These are phyloP conservation scores for Rhimphoctona megacephalus DNA, from an alignment of 2,888 invertebrate species.

Conservation along the genomic window DNA sequence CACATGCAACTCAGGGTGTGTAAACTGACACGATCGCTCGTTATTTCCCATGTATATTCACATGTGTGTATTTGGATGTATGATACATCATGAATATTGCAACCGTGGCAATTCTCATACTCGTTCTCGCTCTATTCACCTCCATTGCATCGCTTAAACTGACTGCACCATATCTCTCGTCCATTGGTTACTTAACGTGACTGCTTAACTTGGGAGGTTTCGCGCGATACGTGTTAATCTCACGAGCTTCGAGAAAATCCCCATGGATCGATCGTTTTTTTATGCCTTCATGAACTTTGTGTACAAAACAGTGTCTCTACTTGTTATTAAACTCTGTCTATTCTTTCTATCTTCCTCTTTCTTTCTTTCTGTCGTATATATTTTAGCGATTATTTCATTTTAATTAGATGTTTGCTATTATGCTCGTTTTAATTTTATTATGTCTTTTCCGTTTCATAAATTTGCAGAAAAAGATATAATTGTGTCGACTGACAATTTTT, in stretches of 20 bases:
- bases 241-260: constrained; percentile 41
- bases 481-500: too few species aligned
- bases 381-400: too few species aligned
- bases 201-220: constrained; percentile 71
- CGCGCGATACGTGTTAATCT: constrained; percentile 76
- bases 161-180: constrained; percentile 71
- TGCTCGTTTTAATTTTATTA: too few species aligned
- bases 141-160: constrained; percentile 49
- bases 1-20: constrained; percentile 59
- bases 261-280: constrained; percentile 34
- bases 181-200: constrained; percentile 75
- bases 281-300: background rate
- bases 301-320: background rate
- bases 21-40: constrained; percentile 72
- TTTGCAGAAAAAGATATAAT: too few species aligned
- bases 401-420: too few species aligned
- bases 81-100: constrained; percentile 68
- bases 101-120: constrained; percentile 56
- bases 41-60: constrained; percentile 71
- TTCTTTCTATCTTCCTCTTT: too few species aligned
- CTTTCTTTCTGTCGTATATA: too few species aligned
- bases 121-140: constrained; percentile 45
- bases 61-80: constrained; percentile 68
- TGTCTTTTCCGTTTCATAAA: too few species aligned
- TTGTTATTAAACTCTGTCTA: background rate